A percentile compares a stretch with the other conserved stretches of the same genome.
Evolutionary conservation across 1,140 invertebrate genomes (phyloP).

Genomic region (Drosophila nasuta): DNA sequence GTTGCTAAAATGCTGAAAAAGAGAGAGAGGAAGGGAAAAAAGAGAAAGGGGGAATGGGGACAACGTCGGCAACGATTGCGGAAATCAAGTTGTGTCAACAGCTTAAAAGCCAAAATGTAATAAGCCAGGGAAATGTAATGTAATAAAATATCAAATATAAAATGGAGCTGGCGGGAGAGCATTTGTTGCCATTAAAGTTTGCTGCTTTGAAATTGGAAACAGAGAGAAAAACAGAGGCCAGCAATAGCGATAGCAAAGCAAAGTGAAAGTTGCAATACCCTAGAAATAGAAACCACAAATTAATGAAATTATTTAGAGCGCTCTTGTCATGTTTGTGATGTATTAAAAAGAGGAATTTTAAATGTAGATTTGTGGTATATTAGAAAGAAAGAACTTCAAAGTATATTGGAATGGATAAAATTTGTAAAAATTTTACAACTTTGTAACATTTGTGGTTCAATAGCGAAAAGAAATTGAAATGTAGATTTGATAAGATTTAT

Average conservation of each 20-base stretch:
- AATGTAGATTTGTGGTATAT: too few relatives aligned
- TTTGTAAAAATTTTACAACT: too few relatives aligned
- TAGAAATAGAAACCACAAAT: background rate
- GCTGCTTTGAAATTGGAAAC: slow-evolving; percentile 70
- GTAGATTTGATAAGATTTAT: too few relatives aligned
- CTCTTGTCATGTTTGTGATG: too few relatives aligned
- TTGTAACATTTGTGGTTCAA: too few relatives aligned
- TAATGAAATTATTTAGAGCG: too few relatives aligned
- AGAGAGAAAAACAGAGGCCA: slow-evolving; percentile 16
- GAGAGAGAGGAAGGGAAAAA: too few relatives aligned
- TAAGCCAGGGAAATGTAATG: slow-evolving; percentile 83
- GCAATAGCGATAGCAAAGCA: background rate
- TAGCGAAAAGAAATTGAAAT: too few relatives aligned
- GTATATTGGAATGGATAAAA: too few relatives aligned
- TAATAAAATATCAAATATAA: slow-evolving; percentile 84
- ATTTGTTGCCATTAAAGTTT: slow-evolving; percentile 80
- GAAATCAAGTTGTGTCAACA: slow-evolving; percentile 84
- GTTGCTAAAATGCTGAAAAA: background rate
- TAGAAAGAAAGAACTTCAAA: too few relatives aligned
- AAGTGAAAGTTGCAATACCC: background rate
- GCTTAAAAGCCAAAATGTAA: slow-evolving; percentile 84
- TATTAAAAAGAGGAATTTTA: too few relatives aligned
- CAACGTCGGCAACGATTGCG: slow-evolving; percentile 43
- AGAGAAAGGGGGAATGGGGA: background rate
- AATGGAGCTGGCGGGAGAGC: slow-evolving; percentile 57